Percentiles rank a stretch among this genome's conserved stretches.
Conservation (phyloP, 1,140 invertebrate species). For the Drosophila melanogaster region DNA sequence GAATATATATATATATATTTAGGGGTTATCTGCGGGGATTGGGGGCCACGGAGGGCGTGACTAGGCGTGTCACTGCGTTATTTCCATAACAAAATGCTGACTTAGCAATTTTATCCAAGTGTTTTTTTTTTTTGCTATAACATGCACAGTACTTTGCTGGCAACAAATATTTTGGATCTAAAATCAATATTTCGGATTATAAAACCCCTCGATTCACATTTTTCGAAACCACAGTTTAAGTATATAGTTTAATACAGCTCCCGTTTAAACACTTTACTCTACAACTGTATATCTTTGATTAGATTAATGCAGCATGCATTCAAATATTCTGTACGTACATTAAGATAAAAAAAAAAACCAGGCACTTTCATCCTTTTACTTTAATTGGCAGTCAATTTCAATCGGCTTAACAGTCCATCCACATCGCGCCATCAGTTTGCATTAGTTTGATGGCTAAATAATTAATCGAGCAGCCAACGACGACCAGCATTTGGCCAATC, state of each 20-base stretch:
- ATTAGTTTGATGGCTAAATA: conserved; percentile 38
- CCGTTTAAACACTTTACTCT: too few species aligned
- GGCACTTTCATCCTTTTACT: background rate
- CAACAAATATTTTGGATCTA: background rate
- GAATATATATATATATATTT: background rate
- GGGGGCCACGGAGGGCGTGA: conserved; percentile 38
- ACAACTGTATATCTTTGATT: too few species aligned
- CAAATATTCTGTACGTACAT: background rate
- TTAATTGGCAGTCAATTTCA: conserved; percentile 1
- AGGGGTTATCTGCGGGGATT: conserved; percentile 19
- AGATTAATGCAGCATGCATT: too few species aligned
- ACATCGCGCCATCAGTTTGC: conserved; percentile 8
- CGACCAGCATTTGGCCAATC: conserved; percentile 12
- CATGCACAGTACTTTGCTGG: background rate
- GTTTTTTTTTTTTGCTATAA: background rate
- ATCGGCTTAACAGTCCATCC: conserved; percentile 1
- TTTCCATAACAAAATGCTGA: conserved; percentile 25
- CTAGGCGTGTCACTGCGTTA: conserved; percentile 39
- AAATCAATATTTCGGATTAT: background rate
- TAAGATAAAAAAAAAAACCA: background rate
- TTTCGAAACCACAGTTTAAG: too few species aligned
- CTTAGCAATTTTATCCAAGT: conserved; percentile 11
- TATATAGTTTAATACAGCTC: too few species aligned
- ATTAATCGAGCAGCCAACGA: conserved; percentile 21
- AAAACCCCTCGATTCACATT: background rate